Percentiles rank a stretch among this genome's conserved stretches.
Evolutionary conservation across 2,797 vertebrate species (phyloP).

Genomic region (Helarctos malayanus): DNA sequence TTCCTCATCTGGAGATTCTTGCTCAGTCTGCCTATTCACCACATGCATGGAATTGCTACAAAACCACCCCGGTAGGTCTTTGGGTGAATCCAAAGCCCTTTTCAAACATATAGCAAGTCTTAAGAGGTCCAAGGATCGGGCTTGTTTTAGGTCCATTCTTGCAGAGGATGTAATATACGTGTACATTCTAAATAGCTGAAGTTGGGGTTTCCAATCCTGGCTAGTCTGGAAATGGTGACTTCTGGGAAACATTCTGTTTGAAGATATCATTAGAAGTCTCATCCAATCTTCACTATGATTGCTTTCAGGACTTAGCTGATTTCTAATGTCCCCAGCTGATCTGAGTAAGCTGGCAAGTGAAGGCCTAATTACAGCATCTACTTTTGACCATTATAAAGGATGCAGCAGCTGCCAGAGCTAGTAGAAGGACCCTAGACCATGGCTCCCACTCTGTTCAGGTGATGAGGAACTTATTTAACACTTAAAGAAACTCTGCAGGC

Average conservation of each 20-base stretch:
- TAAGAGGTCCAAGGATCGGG: not conserved
- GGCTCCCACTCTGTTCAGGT: not conserved
- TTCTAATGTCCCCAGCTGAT: not conserved
- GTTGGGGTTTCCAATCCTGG: not conserved
- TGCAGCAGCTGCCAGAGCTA: not conserved
- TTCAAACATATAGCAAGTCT: not conserved
- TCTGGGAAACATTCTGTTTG: not conserved
- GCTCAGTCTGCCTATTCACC: not conserved
- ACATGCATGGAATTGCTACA: not conserved
- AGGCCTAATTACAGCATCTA: not conserved
- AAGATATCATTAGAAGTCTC: conserved; percentile 28
- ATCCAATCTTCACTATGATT: not conserved
- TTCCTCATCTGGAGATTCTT: conserved; percentile 1
- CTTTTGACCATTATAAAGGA: not conserved
- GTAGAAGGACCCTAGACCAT: not conserved
- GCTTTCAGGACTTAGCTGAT: not conserved
- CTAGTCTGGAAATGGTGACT: not conserved
- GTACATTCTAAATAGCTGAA: not conserved
- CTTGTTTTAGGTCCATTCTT: not conserved
- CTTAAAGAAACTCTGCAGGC: not conserved
- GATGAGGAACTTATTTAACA: not conserved
- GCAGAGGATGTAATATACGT: not conserved
- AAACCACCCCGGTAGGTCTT: not conserved
- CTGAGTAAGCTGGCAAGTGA: not conserved
- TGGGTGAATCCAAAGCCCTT: not conserved